Percentiles rank a stretch among this genome's conserved stretches.
These are phyloP conservation scores for Atractosteus spatula DNA, from an alignment of 2,113 vertebrate species.

Conservation along the genomic window DNA sequence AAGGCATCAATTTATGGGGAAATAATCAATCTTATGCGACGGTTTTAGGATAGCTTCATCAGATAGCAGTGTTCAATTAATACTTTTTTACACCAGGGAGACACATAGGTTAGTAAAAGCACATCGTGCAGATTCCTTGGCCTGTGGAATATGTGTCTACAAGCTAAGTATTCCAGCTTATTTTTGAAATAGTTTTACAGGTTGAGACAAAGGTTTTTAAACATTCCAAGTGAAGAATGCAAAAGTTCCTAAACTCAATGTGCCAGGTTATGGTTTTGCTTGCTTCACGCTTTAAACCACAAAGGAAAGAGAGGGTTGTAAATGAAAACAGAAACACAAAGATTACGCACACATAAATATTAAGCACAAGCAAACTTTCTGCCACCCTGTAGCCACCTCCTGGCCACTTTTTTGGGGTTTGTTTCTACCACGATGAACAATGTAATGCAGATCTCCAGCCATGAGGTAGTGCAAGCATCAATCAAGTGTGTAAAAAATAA, in stretches of 20 bases:
- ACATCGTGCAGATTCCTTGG: neutral
- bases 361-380: slow-evolving; percentile 25
- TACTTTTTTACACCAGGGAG: too few relatives aligned
- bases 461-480: neutral
- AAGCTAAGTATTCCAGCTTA: slow-evolving; percentile 37
- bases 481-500: neutral
- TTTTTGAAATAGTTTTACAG: slow-evolving; percentile 60
- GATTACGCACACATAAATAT: slow-evolving; percentile 15
- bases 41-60: too few relatives aligned
- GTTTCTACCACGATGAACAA: slow-evolving; percentile 39
- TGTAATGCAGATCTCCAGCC: slow-evolving; percentile 35
- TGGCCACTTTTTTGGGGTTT: slow-evolving; percentile 15
- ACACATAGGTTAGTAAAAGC: neutral
- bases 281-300: slow-evolving; percentile 28
- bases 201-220: slow-evolving; percentile 65
- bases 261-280: slow-evolving; percentile 37
- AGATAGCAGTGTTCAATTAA: too few relatives aligned
- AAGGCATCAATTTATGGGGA: neutral
- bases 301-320: slow-evolving; percentile 11
- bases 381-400: slow-evolving; percentile 26
- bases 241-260: slow-evolving; percentile 43
- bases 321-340: neutral
- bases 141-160: slow-evolving; percentile 7
- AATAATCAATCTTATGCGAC: too few relatives aligned
- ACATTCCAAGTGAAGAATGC: slow-evolving; percentile 61